phyloP scores from a whole-genome alignment of 2,113 vertebrate genomes.

The Ptyas mucosa region DNA sequence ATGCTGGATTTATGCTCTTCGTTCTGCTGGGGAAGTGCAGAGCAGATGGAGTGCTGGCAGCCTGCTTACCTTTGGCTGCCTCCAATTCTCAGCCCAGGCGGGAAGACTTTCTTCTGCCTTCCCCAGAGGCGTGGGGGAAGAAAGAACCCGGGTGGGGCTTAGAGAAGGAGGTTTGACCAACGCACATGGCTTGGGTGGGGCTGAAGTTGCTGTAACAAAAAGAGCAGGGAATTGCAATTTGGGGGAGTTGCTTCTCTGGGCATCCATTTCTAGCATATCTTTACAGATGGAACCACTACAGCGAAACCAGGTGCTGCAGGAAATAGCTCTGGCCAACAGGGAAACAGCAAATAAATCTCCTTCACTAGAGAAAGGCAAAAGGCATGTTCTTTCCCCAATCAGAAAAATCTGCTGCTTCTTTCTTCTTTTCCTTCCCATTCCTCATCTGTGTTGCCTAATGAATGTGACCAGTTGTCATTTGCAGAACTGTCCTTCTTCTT shows the following conservation, averaged over 20 bases:
- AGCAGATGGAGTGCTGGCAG: constrained; percentile 26
- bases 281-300: not conserved
- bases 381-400: not conserved
- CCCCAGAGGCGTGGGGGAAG: not conserved
- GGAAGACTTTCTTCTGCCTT: not conserved
- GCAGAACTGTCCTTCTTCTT: not conserved
- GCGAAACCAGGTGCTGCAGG: constrained; percentile 14
- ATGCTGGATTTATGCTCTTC: constrained; percentile 20
- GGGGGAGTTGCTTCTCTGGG: not conserved
- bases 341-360: constrained; percentile 1
- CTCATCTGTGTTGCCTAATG: not conserved
- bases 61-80: not conserved
- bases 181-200: not conserved
- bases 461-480: not conserved
- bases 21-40: constrained; percentile 7
- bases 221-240: too few species aligned
- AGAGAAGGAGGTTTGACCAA: too few species aligned
- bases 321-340: not conserved
- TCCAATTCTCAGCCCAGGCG: not conserved
- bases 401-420: not conserved
- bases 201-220: not conserved
- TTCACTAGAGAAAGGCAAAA: not conserved
- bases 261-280: not conserved
- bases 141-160: not conserved
- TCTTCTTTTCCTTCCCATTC: not conserved